Percentiles rank a stretch among this genome's conserved stretches.
Conservation (phyloP, 2,888 invertebrate species). For the Scaptomyza reducta region DNA sequence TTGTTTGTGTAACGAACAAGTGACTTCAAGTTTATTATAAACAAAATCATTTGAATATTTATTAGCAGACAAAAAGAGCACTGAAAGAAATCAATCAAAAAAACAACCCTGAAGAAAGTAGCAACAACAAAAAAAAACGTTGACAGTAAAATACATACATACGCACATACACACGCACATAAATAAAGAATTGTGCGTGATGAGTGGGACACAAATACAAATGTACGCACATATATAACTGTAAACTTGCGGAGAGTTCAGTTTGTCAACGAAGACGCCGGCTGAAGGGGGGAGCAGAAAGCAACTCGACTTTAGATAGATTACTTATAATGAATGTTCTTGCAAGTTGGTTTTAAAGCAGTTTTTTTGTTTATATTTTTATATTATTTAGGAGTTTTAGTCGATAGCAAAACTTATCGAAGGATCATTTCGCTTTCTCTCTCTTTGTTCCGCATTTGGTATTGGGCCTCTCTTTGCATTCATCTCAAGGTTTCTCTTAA, state of each 20-base stretch:
- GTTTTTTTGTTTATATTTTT: too few species aligned
- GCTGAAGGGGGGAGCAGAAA: too few species aligned
- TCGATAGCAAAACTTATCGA: background rate
- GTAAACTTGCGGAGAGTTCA: slow-evolving; percentile 25
- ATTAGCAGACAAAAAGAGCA: slow-evolving; percentile 33
- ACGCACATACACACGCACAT: background rate
- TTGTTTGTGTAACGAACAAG: slow-evolving; percentile 6
- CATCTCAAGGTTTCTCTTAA: slow-evolving; percentile 1
- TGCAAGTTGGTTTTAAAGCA: too few species aligned
- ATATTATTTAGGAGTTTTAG: too few species aligned
- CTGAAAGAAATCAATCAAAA: slow-evolving; percentile 66
- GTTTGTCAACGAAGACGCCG: too few species aligned
- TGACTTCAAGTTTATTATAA: slow-evolving; percentile 67
- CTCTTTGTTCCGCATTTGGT: background rate
- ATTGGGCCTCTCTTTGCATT: background rate
- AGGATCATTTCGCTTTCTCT: background rate
- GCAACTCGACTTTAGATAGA: too few species aligned
- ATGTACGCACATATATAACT: slow-evolving; percentile 17
- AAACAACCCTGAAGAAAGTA: slow-evolving; percentile 42
- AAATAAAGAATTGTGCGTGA: background rate
- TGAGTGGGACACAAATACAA: background rate
- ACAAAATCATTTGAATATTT: slow-evolving; percentile 74
- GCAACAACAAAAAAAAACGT: background rate
- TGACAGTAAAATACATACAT: slow-evolving; percentile 1
- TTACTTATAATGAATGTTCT: too few species aligned